phyloP scores from a whole-genome alignment of 2,888 invertebrate genomes.

The Catocala fraxini region DNA sequence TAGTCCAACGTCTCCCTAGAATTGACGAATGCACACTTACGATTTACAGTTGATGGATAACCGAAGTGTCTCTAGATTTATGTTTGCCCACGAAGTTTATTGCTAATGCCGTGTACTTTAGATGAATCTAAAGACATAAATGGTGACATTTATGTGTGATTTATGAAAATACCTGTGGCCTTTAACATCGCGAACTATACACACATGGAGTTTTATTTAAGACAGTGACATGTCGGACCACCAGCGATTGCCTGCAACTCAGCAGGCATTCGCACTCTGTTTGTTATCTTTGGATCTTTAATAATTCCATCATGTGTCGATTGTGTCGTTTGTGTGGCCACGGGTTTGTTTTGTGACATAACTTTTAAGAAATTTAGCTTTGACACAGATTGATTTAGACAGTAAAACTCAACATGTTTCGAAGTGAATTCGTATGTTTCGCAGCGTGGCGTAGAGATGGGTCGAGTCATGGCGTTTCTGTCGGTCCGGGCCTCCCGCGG shows the following conservation, averaged over 20 bases:
- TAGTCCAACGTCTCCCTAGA: slow-evolving; percentile 73
- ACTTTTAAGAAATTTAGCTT: slow-evolving; percentile 63
- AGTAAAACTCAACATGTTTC: slow-evolving; percentile 67
- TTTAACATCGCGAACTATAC: background rate
- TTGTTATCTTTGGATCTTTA: slow-evolving; percentile 53
- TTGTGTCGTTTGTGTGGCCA: slow-evolving; percentile 59
- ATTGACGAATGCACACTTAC: slow-evolving; percentile 78
- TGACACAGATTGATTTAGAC: slow-evolving; percentile 79
- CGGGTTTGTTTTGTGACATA: slow-evolving; percentile 63
- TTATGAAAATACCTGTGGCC: slow-evolving; percentile 1
- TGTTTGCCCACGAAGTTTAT: slow-evolving; percentile 75
- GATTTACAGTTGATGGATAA: slow-evolving; percentile 74
- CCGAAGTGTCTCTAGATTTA: slow-evolving; percentile 75
- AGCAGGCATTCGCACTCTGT: slow-evolving; percentile 50
- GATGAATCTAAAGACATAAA: slow-evolving; percentile 46
- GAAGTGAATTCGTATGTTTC: slow-evolving; percentile 85
- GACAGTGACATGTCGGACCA: slow-evolving; percentile 37
- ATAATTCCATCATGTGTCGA: slow-evolving; percentile 55
- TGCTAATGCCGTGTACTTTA: slow-evolving; percentile 70
- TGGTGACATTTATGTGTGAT: slow-evolving; percentile 29
- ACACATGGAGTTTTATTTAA: slow-evolving; percentile 1
- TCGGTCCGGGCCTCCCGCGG: slow-evolving; percentile 70
- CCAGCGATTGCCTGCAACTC: slow-evolving; percentile 44
- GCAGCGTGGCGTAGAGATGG: slow-evolving; percentile 80
- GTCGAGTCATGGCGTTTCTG: slow-evolving; percentile 71